Percentiles rank a stretch among this genome's conserved stretches.
These are phyloP conservation scores for Meiosimyza decipiens DNA, from an alignment of 2,888 invertebrate genomes.

Conservation along the genomic window DNA sequence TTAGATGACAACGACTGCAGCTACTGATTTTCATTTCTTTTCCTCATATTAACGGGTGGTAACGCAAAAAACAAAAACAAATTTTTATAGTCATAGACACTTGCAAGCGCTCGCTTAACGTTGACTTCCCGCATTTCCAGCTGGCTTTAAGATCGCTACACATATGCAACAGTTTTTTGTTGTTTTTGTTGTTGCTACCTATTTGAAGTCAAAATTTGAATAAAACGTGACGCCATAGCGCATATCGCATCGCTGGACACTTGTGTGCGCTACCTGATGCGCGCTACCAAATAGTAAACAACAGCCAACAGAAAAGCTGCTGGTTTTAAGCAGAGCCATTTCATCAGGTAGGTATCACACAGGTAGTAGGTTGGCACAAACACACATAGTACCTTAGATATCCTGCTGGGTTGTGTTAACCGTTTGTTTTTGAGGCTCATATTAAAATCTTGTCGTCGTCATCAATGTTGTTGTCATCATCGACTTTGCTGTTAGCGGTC, in stretches of 20 bases:
- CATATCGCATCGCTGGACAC: slow-evolving; percentile 55
- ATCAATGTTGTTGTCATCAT: slow-evolving; percentile 14
- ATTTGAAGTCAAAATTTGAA: slow-evolving; percentile 41
- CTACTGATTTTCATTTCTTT: slow-evolving; percentile 35
- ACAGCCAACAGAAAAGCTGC: not conserved
- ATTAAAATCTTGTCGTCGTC: slow-evolving; percentile 34
- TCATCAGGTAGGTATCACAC: no score
- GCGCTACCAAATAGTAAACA: no score
- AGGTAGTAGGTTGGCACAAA: no score
- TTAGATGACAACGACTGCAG: not conserved
- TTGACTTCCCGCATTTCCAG: slow-evolving; percentile 18
- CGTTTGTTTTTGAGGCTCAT: slow-evolving; percentile 33
- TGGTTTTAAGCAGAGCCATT: slow-evolving; percentile 16
- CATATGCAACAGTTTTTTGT: not conserved
- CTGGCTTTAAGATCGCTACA: slow-evolving; percentile 1
- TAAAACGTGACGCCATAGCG: slow-evolving; percentile 45
- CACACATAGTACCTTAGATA: not conserved
- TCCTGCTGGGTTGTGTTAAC: slow-evolving; percentile 33
- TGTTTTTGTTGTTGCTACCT: not conserved
- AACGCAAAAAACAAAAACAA: slow-evolving; percentile 18
- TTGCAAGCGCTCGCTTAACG: not conserved
- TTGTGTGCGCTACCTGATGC: slow-evolving; percentile 48
- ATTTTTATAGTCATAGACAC: not conserved
- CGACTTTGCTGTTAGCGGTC: slow-evolving; percentile 12
- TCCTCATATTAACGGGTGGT: slow-evolving; percentile 42